Evolutionary conservation across 2,888 invertebrate species (phyloP), one percentile per base, ranked within the genome.

Genomic region (Ophion ventricosus): DNA sequence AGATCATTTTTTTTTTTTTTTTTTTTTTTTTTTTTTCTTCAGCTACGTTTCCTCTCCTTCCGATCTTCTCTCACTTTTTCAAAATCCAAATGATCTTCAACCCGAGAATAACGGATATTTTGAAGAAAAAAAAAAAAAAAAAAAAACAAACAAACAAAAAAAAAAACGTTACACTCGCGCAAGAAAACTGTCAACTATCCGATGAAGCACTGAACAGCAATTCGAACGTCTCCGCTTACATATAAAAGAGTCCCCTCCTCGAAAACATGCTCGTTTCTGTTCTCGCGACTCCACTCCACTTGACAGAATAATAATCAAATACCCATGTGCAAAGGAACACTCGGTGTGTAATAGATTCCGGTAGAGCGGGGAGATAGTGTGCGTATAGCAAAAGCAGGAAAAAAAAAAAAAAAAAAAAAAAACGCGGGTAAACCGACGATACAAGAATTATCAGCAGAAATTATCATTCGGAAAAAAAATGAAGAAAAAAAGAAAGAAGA

Each of bases 211-310:
- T 82, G 78, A 79, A 23, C 17, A 14, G n/a, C 17, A 10, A 20
- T 69, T 69, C 56, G 67, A 74, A 67, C 63, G 35, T 69, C 82
- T 67, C 20, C 14, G 17, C 67, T 54, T 54, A 74, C 61, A 78
- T 82, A 74, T 82, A 82, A 67, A 64, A 29, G 10, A 64, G 43
- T 77, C 81, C 81, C 81, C 81, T 64, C 81, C 59, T 63, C 43
- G 56, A 26, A 26, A 66, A 59, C 43, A 59, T 66, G 54, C 49
- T 70, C 70, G 63, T 66, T 76, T 72, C 57, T 64, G 40, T 40
- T 57, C 66, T 82, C 17, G 23, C 76, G 29, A 49, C 49, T 49
- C 49, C 2, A 49, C 49, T 57, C 20, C 25, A 40, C 54, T 78
- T 23, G 63, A 54, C 67, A 14, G 66, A 61, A 26, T 49, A 11